Evolutionary conservation across 2,797 vertebrate genomes (phyloP).

Genomic region (Sebastes trivittatus): DNA sequence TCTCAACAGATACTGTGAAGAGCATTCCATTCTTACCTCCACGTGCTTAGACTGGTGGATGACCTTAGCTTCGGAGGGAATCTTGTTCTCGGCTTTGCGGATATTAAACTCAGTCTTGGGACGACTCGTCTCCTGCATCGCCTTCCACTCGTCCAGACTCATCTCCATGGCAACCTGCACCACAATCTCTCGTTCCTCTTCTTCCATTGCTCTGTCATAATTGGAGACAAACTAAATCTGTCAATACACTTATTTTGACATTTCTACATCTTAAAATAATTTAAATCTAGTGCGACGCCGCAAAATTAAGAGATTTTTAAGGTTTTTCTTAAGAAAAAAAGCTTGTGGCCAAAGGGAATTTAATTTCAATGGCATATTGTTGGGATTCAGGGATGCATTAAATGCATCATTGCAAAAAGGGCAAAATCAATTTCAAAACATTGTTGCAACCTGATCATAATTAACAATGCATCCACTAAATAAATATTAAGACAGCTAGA

Average conservation of each 20-base stretch:
- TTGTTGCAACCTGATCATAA: not conserved
- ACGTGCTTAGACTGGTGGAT: conserved; percentile 92
- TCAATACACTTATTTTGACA: not conserved
- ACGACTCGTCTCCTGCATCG: conserved; percentile 88
- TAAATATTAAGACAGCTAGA: not conserved
- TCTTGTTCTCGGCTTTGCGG: conserved; percentile 88
- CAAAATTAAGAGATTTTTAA: not conserved
- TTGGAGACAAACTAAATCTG: not conserved
- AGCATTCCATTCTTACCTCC: conserved; percentile 81
- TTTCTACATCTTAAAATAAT: not conserved
- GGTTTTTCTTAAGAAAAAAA: not conserved
- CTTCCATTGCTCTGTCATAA: conserved; percentile 54
- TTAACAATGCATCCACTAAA: not conserved
- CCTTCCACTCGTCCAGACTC: conserved; percentile 96
- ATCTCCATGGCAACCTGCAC: conserved; percentile 92
- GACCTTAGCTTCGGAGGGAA: conserved; percentile 94
- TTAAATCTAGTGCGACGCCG: not conserved
- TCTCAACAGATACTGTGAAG: not conserved
- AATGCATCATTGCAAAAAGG: not conserved
- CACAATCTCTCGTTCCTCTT: conserved; percentile 76
- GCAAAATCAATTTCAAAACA: not conserved
- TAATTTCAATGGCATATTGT: not conserved
- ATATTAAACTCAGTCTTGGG: conserved; percentile 94
- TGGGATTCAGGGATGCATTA: not conserved
- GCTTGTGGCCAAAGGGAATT: not conserved